phyloP scores from a whole-genome alignment of 35 echinoderm and acorn worm species.

The Lytechinus pictus region DNA sequence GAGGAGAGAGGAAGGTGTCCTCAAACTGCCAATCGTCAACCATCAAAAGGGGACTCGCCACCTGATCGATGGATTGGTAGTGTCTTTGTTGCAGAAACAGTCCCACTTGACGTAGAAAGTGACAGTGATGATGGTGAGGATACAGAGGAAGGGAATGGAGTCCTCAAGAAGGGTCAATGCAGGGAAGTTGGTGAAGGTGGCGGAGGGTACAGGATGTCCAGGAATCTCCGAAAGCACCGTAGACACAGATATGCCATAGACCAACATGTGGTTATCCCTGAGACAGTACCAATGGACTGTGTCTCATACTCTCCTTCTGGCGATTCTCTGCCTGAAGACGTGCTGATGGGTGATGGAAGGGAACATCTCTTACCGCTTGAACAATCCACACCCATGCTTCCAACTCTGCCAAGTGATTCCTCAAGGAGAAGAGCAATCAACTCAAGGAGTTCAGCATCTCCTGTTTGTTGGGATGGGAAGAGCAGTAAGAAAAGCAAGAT shows the following conservation, averaged over 20 bases:
- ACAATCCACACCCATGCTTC: not conserved
- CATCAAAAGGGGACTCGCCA: not conserved
- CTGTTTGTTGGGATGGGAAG: not conserved
- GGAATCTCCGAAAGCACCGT: not conserved
- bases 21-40: not conserved
- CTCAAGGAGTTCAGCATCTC: not conserved
- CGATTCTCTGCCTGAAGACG: not conserved
- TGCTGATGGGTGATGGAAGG: not conserved
- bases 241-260: not conserved
- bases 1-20: not conserved
- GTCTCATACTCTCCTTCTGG: not conserved
- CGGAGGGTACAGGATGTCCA: not conserved
- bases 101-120: not conserved
- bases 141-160: not conserved
- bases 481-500: not conserved
- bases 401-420: not conserved
- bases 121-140: not conserved
- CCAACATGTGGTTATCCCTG: not conserved
- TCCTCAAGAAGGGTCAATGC: not conserved
- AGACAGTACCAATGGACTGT: not conserved
- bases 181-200: not conserved
- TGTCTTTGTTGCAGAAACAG: conserved; percentile 6
- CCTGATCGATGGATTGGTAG: not conserved
- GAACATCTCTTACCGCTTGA: not conserved
- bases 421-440: not conserved